A percentile compares a stretch with the other conserved stretches of the same genome.
phyloP scores from a whole-genome alignment of 1,140 invertebrate species.

The Euwallacea similis region DNA sequence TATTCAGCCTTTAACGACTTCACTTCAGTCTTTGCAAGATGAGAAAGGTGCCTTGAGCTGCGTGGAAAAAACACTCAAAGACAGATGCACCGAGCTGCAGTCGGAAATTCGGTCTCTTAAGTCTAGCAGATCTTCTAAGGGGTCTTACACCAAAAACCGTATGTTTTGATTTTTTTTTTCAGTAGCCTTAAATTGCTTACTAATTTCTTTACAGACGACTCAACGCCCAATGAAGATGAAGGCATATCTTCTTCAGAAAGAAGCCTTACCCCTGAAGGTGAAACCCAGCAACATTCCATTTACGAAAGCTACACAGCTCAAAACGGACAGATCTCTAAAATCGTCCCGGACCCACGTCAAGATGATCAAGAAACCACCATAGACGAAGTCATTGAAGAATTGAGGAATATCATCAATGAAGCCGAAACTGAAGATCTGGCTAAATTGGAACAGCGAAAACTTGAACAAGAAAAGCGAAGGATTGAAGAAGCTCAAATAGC shows the following conservation, averaged over 20 bases:
- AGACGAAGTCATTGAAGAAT: conserved; percentile 83
- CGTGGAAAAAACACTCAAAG: conserved; percentile 76
- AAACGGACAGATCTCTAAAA: conserved; percentile 49
- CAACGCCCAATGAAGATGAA: conserved; percentile 81
- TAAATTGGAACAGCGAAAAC: conserved; percentile 54
- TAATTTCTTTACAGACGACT: conserved; percentile 53
- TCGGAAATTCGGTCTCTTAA: conserved; percentile 56
- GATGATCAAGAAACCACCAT: conserved; percentile 82
- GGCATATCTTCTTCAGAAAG: conserved; percentile 82
- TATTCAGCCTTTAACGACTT: background rate
- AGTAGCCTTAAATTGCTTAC: too few species aligned
- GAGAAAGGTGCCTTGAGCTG: conserved; percentile 75
- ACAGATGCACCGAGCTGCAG: conserved; percentile 70
- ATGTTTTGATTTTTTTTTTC: background rate
- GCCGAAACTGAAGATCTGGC: conserved; percentile 73
- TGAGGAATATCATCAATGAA: conserved; percentile 82
- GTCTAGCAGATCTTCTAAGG: conserved; percentile 41
- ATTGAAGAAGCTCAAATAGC: conserved; percentile 44
- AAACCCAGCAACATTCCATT: conserved; percentile 61
- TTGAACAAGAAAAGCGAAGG: conserved; percentile 53
- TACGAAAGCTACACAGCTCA: conserved; percentile 65
- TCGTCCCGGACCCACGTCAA: conserved; percentile 55
- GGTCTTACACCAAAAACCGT: conserved; percentile 34
- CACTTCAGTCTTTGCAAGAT: conserved; percentile 71
- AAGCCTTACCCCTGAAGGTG: conserved; percentile 69